Percentiles rank a stretch among this genome's conserved stretches.
Conservation (phyloP, 2,797 vertebrate species). For the Falco biarmicus region DNA sequence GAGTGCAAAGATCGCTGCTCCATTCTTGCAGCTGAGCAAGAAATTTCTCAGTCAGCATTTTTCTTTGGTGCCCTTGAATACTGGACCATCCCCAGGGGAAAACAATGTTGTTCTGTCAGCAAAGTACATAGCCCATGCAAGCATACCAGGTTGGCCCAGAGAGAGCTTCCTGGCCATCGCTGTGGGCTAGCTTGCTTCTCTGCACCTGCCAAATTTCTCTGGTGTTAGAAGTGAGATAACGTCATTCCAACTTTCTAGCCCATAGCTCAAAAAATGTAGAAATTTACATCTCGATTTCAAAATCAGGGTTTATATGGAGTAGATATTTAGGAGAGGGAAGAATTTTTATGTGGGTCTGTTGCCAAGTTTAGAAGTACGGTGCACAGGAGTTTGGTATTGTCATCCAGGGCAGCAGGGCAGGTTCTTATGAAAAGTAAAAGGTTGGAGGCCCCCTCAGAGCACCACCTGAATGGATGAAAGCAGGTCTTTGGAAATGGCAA, state of each 20-base stretch:
- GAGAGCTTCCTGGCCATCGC: neutral
- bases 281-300: neutral
- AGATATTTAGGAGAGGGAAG: neutral
- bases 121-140: neutral
- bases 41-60: neutral
- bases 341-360: neutral
- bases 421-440: neutral
- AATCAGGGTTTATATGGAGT: neutral
- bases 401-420: neutral
- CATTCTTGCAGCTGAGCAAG: neutral
- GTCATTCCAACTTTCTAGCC: neutral
- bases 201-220: neutral
- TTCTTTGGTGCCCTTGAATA: neutral
- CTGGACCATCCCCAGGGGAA: neutral
- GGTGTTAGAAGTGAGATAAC: neutral
- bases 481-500: neutral
- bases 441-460: neutral
- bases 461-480: neutral
- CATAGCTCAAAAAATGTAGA: neutral
- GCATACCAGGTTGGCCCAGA: neutral
- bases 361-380: neutral
- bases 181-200: neutral
- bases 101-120: neutral
- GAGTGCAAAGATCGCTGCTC: neutral
- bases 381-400: neutral